Evolutionary conservation across 2,113 vertebrate species (phyloP), one percentile per base, ranked within the genome.

Genomic region (Silurus glanis): DNA sequence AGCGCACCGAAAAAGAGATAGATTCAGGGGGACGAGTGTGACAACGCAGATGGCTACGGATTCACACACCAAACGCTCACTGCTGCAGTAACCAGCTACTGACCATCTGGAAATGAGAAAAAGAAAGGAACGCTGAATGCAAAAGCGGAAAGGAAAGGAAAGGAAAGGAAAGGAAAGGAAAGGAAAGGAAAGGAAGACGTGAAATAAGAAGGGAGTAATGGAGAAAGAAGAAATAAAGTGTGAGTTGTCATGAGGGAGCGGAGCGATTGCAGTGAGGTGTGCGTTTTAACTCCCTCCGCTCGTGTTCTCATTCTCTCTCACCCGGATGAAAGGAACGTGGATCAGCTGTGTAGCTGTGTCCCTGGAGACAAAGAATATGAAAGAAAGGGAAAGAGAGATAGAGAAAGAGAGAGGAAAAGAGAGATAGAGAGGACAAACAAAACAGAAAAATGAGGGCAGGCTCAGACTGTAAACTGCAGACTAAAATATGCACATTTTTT

Each of bases 341-440:
- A 80, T 85, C 58, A 72, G 78, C 58, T 21, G 66, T 87, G 82
- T 87, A 80, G 66, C 45, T 9, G 49, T 37, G 56, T 86, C 87
- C 55, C 87, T 45, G 47, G 84, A 80, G 87, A 86, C 64, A 2
- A 14, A 37, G n/a, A 13, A 58, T 58, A 17, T 17, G 47, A 53
- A n/a, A 37, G 47, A 37, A 58, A 62, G 37, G 28, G 75, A 28
- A n/a, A 53, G 16, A 75, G n/a, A 49, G 59, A 72, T 51, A 72
- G 74, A 19, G 4, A 55, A 19, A 84, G 16, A 74, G 28, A 76
- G 16, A 66, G 62, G 64, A 19, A 84, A 56, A 86, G 25, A 66
- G 62, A 74, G n/a, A 84, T 55, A 86, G 25, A 86, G 76, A 81
- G 75, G 74, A 84, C 67, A 71, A 79, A 89, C 64, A 83, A 66